These are phyloP conservation scores for Pseudeuparius sepicola DNA, from an alignment of 2,888 invertebrate genomes.

Conservation along the genomic window DNA sequence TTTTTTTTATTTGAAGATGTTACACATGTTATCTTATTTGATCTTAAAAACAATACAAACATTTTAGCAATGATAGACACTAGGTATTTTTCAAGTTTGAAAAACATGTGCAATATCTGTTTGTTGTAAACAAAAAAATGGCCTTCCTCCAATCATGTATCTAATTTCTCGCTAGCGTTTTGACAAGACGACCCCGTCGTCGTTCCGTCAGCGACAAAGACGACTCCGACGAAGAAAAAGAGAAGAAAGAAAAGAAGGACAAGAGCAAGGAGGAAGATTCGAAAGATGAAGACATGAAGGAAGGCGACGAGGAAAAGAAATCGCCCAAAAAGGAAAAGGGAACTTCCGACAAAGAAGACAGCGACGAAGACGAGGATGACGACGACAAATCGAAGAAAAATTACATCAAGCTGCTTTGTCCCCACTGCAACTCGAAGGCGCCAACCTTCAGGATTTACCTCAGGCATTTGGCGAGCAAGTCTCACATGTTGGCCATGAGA, in stretches of 20 bases:
- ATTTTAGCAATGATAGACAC: too few relatives aligned
- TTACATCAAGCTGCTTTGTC: conserved; percentile 65
- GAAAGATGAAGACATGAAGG: conserved; percentile 26
- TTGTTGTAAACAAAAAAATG: too few relatives aligned
- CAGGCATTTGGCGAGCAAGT: conserved; percentile 54
- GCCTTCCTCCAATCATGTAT: too few relatives aligned
- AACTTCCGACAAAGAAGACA: conserved; percentile 29
- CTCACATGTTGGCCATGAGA: conserved; percentile 64
- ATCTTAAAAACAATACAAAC: too few relatives aligned
- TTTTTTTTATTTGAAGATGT: too few relatives aligned
- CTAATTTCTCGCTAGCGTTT: neutral
- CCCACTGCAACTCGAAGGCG: conserved; percentile 66
- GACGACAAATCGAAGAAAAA: conserved; percentile 46
- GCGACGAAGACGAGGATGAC: conserved; percentile 34
- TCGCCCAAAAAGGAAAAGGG: conserved; percentile 24
- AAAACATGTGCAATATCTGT: too few relatives aligned
- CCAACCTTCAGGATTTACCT: conserved; percentile 67
- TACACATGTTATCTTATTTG: too few relatives aligned
- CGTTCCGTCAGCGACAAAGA: conserved; percentile 13
- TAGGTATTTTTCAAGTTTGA: too few relatives aligned
- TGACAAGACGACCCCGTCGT: neutral
- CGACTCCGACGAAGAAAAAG: conserved; percentile 30
- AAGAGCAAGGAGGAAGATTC: conserved; percentile 32
- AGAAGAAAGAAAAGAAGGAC: conserved; percentile 40
- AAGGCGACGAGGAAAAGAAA: conserved; percentile 21